These are phyloP conservation scores for Neoniphon sammara DNA, from an alignment of 2,797 vertebrate species.

Conservation along the genomic window DNA sequence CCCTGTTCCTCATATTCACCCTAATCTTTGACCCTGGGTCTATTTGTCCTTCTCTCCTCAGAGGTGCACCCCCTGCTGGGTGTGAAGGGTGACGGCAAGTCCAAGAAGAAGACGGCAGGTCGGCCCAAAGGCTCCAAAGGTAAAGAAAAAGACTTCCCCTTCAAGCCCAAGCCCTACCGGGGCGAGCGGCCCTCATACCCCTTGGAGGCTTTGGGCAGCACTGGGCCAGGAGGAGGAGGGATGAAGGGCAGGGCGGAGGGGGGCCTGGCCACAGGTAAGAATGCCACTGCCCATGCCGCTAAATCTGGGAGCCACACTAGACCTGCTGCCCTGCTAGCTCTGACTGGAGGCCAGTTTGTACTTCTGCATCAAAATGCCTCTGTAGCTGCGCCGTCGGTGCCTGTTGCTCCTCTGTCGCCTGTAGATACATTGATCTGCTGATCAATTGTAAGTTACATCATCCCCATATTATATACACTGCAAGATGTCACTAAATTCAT, in stretches of 20 bases:
- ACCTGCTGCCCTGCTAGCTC: slow-evolving; percentile 62
- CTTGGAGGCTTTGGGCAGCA: slow-evolving; percentile 89
- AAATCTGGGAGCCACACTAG: slow-evolving; percentile 69
- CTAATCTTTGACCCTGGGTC: not conserved
- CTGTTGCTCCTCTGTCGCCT: no score
- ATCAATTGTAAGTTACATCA: no score
- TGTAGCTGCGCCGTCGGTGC: no score
- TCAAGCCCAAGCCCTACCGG: slow-evolving; percentile 97
- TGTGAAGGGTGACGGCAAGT: slow-evolving; percentile 98
- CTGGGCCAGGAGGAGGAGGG: slow-evolving; percentile 77
- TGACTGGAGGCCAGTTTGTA: no score
- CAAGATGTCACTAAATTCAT: no score
- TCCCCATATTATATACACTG: no score
- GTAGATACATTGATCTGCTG: no score
- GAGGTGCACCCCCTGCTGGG: slow-evolving; percentile 98
- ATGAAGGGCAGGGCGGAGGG: slow-evolving; percentile 96
- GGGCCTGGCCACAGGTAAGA: slow-evolving; percentile 96
- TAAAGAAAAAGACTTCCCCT: slow-evolving; percentile 99
- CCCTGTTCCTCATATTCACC: no score
- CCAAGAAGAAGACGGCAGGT: slow-evolving; percentile 99
- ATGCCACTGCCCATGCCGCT: slow-evolving; percentile 72
- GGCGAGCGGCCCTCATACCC: slow-evolving; percentile 93
- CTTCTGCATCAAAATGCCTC: no score
- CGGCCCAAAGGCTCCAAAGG: slow-evolving; percentile 99
- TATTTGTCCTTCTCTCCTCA: slow-evolving; percentile 60